A percentile compares a stretch with the other conserved stretches of the same genome.
These are phyloP conservation scores for Ormyrus nitidulus DNA, from an alignment of 2,888 invertebrate species.

Conservation along the genomic window DNA sequence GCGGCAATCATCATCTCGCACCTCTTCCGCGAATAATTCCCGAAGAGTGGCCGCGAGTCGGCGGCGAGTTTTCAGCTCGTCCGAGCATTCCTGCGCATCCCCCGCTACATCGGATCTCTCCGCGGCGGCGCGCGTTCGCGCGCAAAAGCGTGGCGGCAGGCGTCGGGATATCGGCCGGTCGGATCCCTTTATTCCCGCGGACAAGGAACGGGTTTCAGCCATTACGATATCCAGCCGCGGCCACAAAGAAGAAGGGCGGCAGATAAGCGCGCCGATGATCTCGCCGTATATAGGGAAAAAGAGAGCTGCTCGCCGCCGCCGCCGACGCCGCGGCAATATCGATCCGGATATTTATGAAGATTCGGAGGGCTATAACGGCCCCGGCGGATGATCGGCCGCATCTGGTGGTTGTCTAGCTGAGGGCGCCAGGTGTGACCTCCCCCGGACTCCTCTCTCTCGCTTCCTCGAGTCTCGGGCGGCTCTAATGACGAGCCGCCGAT, in stretches of 20 bases:
- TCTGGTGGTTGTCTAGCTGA: constrained; percentile 66
- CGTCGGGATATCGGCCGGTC: constrained; percentile 41
- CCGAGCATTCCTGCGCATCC: too few relatives aligned
- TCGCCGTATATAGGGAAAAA: constrained; percentile 33
- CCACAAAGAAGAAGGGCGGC: constrained; percentile 13
- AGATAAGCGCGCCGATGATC: constrained; percentile 40
- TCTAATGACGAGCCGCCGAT: constrained; percentile 62
- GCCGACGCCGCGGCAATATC: constrained; percentile 54
- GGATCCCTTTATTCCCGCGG: constrained; percentile 54
- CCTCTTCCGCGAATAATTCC: constrained; percentile 46
- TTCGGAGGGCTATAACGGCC: constrained; percentile 65
- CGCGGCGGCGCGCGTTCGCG: constrained; percentile 19
- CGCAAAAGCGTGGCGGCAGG: constrained; percentile 14
- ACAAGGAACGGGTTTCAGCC: constrained; percentile 53
- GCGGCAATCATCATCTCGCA: constrained; percentile 39
- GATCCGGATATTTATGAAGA: constrained; percentile 71
- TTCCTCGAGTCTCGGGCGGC: background rate
- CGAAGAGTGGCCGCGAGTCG: too few relatives aligned
- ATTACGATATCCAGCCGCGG: constrained; percentile 22
- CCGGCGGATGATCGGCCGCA: constrained; percentile 63
- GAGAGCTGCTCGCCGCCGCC: background rate
- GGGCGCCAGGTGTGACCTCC: constrained; percentile 68
- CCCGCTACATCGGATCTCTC: background rate
- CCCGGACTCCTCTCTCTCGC: constrained; percentile 53
- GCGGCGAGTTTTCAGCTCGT: too few relatives aligned